Evolutionary conservation across 2,888 invertebrate genomes (phyloP), one percentile per base, ranked within the genome.

Genomic region (Coleophora flavipennella): DNA sequence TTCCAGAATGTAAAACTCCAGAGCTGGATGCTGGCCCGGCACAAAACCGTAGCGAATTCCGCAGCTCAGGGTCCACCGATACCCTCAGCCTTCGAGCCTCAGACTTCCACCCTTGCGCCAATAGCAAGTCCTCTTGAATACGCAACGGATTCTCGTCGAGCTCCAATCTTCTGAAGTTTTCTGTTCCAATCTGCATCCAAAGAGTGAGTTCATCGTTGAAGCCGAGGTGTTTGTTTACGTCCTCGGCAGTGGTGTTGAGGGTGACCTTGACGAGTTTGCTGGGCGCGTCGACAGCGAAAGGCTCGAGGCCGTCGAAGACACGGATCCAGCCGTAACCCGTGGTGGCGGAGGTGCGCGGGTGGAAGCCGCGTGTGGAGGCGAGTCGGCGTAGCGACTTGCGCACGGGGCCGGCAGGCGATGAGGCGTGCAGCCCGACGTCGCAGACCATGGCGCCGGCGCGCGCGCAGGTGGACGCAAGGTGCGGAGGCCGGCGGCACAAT

Each of bases 51-150:
- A 90, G 64, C 42, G 87, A 77, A 67, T 88, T 86, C 32, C 88
- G 79, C 43, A 90, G 66, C 57, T 90, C 89, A 20, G 89, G 89
- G 67, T 90, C 90, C 42, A 90, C 89, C 9, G 90, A 89, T 43
- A 90, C 68, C 33, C 90, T 78, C 26, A 87, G 69, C 46, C 90
- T 77, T 39, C 90, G 74, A 12, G 88, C 85, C 51, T 79, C 66
- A 36, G 89, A 88, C 38, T 72, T 73, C 79, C 89, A 90, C 7
- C 90, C 90, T 40, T 87, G 77, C 31, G 74, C 79, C 36, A 78
- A 79, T 43, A 90, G 74, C 65, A 86, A 87, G 45, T 87, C 84
- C 56, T 90, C 89, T 62, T 90, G 90, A 44, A 89, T 79, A 42
- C 85, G 71, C 42, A 90, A 67, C 1, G 90, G 90, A 49, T 70